Conservation (phyloP, 2,797 vertebrate genomes). For the Lacerta viridis region DNA sequence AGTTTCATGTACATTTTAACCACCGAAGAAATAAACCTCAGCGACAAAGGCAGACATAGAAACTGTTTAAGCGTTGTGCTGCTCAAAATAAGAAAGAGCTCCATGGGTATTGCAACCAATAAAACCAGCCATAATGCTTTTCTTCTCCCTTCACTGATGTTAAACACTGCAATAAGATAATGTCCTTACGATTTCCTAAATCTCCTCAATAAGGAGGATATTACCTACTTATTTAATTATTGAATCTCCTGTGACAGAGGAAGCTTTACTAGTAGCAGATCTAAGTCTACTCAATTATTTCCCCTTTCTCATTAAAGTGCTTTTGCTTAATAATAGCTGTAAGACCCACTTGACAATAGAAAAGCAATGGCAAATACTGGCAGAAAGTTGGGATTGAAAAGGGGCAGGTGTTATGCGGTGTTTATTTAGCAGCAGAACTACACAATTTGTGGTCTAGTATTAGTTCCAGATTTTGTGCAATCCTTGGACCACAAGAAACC, state of each 20-base stretch:
- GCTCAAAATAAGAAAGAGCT: constrained; percentile 68
- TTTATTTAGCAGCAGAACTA: background rate
- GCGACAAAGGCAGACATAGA: constrained; percentile 66
- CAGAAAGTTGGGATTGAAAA: constrained; percentile 28
- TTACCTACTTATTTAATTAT: constrained; percentile 78
- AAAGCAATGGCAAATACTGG: constrained; percentile 47
- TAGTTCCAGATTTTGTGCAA: background rate
- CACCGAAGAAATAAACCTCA: constrained; percentile 63
- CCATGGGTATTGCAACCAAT: constrained; percentile 64
- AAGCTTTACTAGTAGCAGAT: constrained; percentile 61
- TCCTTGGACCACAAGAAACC: background rate
- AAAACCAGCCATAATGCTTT: constrained; percentile 67
- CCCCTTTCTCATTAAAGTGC: constrained; percentile 66
- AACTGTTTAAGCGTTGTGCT: constrained; percentile 62
- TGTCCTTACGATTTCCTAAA: constrained; percentile 74
- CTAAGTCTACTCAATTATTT: constrained; percentile 55
- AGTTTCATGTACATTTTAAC: constrained; percentile 66
- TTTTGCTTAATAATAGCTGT: constrained; percentile 54
- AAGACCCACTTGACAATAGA: constrained; percentile 41
- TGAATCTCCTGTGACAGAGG: constrained; percentile 58
- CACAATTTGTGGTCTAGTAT: background rate
- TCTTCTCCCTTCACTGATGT: constrained; percentile 55
- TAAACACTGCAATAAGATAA: constrained; percentile 72
- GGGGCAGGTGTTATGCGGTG: constrained; percentile 57
- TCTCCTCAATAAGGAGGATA: constrained; percentile 73